Percentiles rank a stretch among this genome's conserved stretches.
Evolutionary conservation across 2,113 vertebrate genomes (phyloP).

Genomic region (Chloebia gouldiae): DNA sequence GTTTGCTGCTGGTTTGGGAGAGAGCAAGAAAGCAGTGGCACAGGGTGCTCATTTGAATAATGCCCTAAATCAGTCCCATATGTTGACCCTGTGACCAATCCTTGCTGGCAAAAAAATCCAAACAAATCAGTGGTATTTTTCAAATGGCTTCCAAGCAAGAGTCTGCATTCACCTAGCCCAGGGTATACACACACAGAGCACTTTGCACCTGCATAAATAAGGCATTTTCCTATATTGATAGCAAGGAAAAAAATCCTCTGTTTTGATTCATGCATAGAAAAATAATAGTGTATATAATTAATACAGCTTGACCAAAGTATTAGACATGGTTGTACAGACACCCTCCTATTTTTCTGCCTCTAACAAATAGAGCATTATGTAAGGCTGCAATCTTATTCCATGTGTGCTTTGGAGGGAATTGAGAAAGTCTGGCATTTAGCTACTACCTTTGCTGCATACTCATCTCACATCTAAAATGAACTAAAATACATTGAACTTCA

Average conservation of each 20-base stretch:
- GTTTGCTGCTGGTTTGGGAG: conserved; percentile 16
- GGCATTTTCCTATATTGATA: conserved; percentile 23
- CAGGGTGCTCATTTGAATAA: conserved; percentile 53
- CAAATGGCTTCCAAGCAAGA: conserved; percentile 36
- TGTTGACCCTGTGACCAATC: conserved; percentile 58
- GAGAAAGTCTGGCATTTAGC: neutral
- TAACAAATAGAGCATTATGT: conserved; percentile 15
- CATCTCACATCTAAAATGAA: neutral
- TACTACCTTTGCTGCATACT: neutral
- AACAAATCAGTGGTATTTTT: conserved; percentile 55
- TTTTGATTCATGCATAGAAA: conserved; percentile 39
- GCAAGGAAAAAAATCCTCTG: neutral
- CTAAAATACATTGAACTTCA: neutral
- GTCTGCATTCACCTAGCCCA: conserved; percentile 18
- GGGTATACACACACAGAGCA: neutral
- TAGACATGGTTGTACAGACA: neutral
- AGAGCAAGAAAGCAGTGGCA: conserved; percentile 36
- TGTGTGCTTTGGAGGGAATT: neutral
- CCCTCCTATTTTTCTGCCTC: neutral
- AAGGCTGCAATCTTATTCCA: neutral
- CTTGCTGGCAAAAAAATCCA: conserved; percentile 42
- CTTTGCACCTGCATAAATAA: conserved; percentile 48
- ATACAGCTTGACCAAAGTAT: conserved; percentile 24
- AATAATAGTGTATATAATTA: conserved; percentile 32
- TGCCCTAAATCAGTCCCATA: conserved; percentile 63